phyloP scores from a whole-genome alignment of 2,113 vertebrate species.

The Boleophthalmus pectinirostris region DNA sequence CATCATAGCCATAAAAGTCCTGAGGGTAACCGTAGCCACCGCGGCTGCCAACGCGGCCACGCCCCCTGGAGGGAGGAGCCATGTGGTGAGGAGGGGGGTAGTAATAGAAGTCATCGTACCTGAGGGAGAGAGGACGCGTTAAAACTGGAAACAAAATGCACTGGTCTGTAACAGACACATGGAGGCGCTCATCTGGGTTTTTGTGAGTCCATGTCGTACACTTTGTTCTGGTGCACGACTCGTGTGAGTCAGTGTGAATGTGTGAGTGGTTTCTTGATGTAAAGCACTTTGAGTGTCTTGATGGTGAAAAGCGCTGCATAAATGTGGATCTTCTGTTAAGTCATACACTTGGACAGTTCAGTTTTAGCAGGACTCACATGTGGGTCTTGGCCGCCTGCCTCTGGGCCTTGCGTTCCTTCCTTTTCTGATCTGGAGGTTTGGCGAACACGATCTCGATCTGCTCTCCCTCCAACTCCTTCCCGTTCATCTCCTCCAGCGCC shows the following conservation, averaged over 20 bases:
- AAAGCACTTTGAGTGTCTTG: too few species aligned
- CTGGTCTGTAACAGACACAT: too few species aligned
- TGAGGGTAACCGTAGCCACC: constrained; percentile 92
- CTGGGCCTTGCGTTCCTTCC: constrained; percentile 98
- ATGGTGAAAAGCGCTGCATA: too few species aligned
- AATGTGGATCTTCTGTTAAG: too few species aligned
- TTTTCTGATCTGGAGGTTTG: constrained; percentile 98
- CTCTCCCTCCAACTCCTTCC: constrained; percentile 95
- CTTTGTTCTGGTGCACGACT: too few species aligned
- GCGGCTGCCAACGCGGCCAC: constrained; percentile 88
- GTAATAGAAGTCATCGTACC: constrained; percentile 99
- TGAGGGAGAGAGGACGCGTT: constrained; percentile 48
- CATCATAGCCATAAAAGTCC: constrained; percentile 97
- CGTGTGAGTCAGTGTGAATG: too few species aligned
- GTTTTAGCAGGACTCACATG: constrained; percentile 79
- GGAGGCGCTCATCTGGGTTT: too few species aligned
- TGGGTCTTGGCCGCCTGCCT: constrained; percentile 95
- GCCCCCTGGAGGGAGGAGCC: constrained; percentile 89
- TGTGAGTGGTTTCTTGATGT: too few species aligned
- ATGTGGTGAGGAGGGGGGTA: constrained; percentile 92
- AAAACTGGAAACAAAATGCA: not conserved
- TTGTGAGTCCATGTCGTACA: too few species aligned
- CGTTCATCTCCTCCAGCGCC: constrained; percentile 98
- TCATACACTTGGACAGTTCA: too few species aligned
- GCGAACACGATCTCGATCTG: constrained; percentile 97